Evolutionary conservation across 53 echinoderm and acorn worm genomes (phyloP).

Genomic region (Paracentrotus lividus): DNA sequence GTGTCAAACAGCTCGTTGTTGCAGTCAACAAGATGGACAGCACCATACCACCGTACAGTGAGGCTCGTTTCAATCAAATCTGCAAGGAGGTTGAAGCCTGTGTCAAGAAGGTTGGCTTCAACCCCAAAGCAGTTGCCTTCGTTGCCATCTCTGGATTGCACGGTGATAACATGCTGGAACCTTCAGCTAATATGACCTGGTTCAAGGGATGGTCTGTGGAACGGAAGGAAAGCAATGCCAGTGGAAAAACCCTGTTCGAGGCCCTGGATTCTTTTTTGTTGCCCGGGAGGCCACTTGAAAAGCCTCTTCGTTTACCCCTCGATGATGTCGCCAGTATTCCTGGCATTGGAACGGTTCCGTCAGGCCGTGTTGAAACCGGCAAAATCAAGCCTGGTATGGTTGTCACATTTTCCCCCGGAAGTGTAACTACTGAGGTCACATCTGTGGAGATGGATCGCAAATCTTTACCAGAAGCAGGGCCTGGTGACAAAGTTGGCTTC

Average conservation of each 20-base stretch:
- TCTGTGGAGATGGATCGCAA: slow-evolving; percentile 68
- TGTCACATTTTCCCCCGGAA: slow-evolving; percentile 43
- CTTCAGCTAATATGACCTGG: slow-evolving; percentile 53
- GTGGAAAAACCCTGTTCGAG: slow-evolving; percentile 62
- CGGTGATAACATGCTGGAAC: slow-evolving; percentile 58
- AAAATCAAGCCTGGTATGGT: slow-evolving; percentile 34
- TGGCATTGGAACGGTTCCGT: slow-evolving; percentile 65
- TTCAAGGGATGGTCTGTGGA: slow-evolving; percentile 71
- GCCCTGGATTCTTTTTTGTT: slow-evolving; percentile 69
- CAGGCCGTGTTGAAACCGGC: slow-evolving; percentile 65
- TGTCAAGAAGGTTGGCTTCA: slow-evolving; percentile 92
- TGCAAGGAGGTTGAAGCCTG: slow-evolving; percentile 77
- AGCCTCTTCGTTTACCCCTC: slow-evolving; percentile 71
- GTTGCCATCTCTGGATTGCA: slow-evolving; percentile 83
- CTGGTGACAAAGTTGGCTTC: slow-evolving; percentile 69
- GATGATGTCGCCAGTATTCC: slow-evolving; percentile 79
- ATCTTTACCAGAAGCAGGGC: neutral
- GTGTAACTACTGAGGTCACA: slow-evolving; percentile 58
- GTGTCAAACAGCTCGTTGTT: slow-evolving; percentile 89
- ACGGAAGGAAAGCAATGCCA: slow-evolving; percentile 60
- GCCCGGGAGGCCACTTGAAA: slow-evolving; percentile 60
- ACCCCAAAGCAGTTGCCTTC: slow-evolving; percentile 80
- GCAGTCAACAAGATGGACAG: slow-evolving; percentile 90
- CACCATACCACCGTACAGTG: slow-evolving; percentile 76
- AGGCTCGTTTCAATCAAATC: slow-evolving; percentile 82